Conservation (phyloP, 2,113 vertebrate species). For the Ariopsis seemanni region DNA sequence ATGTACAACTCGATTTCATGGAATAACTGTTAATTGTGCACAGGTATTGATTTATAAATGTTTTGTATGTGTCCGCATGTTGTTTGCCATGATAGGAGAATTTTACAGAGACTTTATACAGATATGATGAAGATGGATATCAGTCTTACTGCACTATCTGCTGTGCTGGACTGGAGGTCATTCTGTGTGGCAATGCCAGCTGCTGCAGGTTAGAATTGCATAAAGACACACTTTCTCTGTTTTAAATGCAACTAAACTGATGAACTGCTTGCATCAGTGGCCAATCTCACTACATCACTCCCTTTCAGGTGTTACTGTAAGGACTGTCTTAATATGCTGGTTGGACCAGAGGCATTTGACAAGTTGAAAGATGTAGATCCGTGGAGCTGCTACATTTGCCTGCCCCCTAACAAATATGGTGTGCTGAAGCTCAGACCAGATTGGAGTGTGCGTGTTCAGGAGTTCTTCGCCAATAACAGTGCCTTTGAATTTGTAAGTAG, state of each 20-base stretch:
- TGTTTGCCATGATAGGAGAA: constrained; percentile 74
- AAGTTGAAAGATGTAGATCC: constrained; percentile 82
- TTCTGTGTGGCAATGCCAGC: constrained; percentile 85
- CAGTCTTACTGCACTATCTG: constrained; percentile 94
- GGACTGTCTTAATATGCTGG: constrained; percentile 87
- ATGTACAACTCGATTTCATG: too few species aligned
- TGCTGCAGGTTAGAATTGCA: constrained; percentile 82
- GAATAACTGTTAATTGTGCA: background rate
- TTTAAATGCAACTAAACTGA: background rate
- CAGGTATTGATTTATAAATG: background rate
- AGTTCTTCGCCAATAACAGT: constrained; percentile 87
- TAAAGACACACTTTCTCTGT: background rate
- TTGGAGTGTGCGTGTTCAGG: constrained; percentile 86
- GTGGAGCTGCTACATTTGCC: constrained; percentile 93
- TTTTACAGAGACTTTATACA: constrained; percentile 87
- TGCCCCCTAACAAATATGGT: constrained; percentile 73
- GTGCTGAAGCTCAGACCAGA: constrained; percentile 81
- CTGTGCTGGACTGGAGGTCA: constrained; percentile 84
- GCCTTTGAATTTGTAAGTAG: constrained; percentile 83
- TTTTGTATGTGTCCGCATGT: background rate
- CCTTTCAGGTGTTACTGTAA: constrained; percentile 88
- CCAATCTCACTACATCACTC: background rate
- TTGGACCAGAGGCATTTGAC: constrained; percentile 77
- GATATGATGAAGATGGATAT: constrained; percentile 92
- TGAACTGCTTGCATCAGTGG: background rate